phyloP scores from a whole-genome alignment of 2,113 vertebrate species.

The Corvus cornix region DNA sequence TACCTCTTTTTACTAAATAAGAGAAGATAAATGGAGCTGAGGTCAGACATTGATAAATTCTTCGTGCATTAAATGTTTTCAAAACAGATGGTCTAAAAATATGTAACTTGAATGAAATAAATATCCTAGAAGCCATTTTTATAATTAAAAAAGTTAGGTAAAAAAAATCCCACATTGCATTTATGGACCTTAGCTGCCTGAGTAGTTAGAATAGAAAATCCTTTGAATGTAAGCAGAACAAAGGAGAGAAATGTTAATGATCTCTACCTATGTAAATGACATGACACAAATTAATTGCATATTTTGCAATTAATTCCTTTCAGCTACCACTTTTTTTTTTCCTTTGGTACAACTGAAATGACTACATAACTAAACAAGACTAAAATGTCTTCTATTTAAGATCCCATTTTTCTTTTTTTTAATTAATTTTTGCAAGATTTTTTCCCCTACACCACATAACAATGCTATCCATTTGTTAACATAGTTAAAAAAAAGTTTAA shows the following conservation, averaged over 20 bases:
- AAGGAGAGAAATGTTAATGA: conserved; percentile 26
- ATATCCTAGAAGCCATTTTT: conserved; percentile 5
- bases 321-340: neutral
- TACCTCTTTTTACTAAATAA: conserved; percentile 1
- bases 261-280: conserved; percentile 18
- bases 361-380: neutral
- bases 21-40: conserved; percentile 2
- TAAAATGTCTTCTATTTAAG: neutral
- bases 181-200: conserved; percentile 17
- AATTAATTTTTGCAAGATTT: neutral
- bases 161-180: neutral
- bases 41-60: conserved; percentile 21
- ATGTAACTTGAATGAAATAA: conserved; percentile 25
- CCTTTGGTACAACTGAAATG: neutral
- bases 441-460: neutral
- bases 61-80: conserved; percentile 10
- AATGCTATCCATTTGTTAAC: neutral
- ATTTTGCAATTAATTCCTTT: neutral
- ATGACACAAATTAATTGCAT: neutral
- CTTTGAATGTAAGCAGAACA: conserved; percentile 31
- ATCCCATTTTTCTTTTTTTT: neutral
- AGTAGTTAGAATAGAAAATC: conserved; percentile 2
- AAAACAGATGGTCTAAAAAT: conserved; percentile 38
- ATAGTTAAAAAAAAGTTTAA: neutral
- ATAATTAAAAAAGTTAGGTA: conserved; percentile 20